A percentile compares a stretch with the other conserved stretches of the same genome.
These are phyloP conservation scores for Gadopsis bispinosus DNA, from an alignment of 2,797 vertebrate species.

Conservation along the genomic window DNA sequence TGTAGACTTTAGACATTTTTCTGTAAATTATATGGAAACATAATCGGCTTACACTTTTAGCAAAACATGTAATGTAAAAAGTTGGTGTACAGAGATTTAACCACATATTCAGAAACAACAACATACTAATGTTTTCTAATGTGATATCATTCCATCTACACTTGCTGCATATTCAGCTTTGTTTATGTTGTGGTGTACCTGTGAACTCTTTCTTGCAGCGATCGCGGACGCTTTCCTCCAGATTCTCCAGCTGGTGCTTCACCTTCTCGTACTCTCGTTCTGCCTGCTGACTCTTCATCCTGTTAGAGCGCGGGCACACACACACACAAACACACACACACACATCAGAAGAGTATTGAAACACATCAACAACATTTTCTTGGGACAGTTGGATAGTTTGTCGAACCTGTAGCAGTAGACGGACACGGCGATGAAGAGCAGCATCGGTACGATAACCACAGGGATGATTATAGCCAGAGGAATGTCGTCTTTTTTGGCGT, in stretches of 20 bases:
- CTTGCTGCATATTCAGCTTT: too few relatives aligned
- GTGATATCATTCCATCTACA: too few relatives aligned
- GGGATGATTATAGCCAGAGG: conserved; percentile 93
- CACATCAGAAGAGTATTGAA: neutral
- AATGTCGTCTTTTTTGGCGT: conserved; percentile 85
- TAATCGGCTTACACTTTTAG: too few relatives aligned
- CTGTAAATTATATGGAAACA: too few relatives aligned
- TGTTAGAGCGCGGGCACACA: conserved; percentile 55
- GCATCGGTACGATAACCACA: conserved; percentile 92
- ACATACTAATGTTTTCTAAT: too few relatives aligned
- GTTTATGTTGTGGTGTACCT: conserved; percentile 76
- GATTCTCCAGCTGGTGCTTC: conserved; percentile 92
- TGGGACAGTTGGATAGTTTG: accelerated
- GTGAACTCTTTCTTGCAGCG: conserved; percentile 99
- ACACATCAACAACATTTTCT: neutral
- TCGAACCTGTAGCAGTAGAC: conserved; percentile 94
- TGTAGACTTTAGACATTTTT: too few relatives aligned
- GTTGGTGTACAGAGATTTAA: too few relatives aligned
- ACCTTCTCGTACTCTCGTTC: conserved; percentile 98
- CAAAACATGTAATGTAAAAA: too few relatives aligned
- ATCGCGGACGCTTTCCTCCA: conserved; percentile 97
- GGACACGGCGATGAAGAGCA: conserved; percentile 89
- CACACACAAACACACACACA: neutral
- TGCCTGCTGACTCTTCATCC: conserved; percentile 96
- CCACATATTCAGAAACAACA: too few relatives aligned